These are phyloP conservation scores for Tetragonula clypearis DNA, from an alignment of 1,140 invertebrate genomes.

Conservation along the genomic window DNA sequence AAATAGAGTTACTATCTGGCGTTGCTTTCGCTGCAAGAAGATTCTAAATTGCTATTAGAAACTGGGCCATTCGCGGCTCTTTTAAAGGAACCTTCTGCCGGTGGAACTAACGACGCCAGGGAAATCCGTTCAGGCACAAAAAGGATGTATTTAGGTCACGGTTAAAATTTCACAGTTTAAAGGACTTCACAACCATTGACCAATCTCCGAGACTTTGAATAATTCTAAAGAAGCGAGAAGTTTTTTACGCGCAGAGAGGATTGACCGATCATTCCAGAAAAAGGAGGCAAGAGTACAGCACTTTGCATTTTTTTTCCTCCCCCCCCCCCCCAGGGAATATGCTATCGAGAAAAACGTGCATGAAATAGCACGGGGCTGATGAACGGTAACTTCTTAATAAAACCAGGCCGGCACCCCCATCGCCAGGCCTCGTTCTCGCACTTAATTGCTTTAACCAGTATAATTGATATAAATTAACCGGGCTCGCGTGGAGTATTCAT, in stretches of 20 bases:
- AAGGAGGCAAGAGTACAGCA: too few relatives aligned
- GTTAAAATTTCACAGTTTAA: background rate
- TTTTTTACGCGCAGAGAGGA: background rate
- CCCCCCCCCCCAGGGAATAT: background rate
- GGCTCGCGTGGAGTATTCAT: conserved; percentile 45
- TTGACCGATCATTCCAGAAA: background rate
- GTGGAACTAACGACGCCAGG: background rate
- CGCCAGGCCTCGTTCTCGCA: background rate
- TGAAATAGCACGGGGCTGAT: background rate
- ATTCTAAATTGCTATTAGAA: background rate
- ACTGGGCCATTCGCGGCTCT: background rate
- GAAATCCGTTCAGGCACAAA: too few relatives aligned
- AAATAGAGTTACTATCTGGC: background rate
- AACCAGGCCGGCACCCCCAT: background rate
- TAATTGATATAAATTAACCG: conserved; percentile 66
- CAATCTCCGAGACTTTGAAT: background rate
- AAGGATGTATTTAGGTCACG: background rate
- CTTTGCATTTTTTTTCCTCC: background rate
- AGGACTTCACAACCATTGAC: background rate
- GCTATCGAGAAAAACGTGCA: background rate
- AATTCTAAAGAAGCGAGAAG: background rate
- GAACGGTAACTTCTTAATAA: conserved; percentile 53
- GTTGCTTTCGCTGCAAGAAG: background rate
- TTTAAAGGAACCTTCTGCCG: too few relatives aligned
- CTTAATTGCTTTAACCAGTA: conserved; percentile 56